Evolutionary conservation across 2,888 invertebrate genomes (phyloP), one percentile per base, ranked within the genome.

Genomic region (Drosophila birchii): DNA sequence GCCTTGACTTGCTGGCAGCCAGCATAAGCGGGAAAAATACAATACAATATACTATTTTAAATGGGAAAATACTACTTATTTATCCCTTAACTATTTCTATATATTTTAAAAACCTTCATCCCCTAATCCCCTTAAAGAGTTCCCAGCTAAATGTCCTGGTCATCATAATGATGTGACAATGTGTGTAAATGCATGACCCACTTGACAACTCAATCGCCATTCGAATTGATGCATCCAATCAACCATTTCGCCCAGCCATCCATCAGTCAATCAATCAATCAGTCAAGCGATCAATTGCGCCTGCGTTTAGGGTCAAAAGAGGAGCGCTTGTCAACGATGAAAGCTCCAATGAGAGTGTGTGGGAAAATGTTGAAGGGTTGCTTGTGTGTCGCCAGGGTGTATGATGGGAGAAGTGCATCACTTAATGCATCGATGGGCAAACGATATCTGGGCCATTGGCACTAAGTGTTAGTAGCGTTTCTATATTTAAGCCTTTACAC

Each of bases 261-360:
- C 57, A 69, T 63, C 69, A 70, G 61, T 71, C 75, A 78, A 76
- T 83, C 87, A 79, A 87, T 79, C 77, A 73, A 66, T 82, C 88
- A 80, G 70, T 80, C 64, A 68, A 68, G 66, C 79, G 55, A 62
- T 58, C 66, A 74, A 55, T 77, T 51, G 58, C 74, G 66, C 77
- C 70, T 56, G 54, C 70, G 60, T 55, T 71, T 76, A 61, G 75
- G 80, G 83, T 87, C 80, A 86, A 80, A 75, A 74, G 75, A 75
- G 78, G 78, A 73, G 73, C 76, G 75, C 86, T 76, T 80, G 83
- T 73, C 83, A 77, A 57, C 58, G 58, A 39, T 70, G 74, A 72
- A 71, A 39, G 66, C 67, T 26, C 57, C 38, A 18, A 32, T 53
- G 9, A 49, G 14, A 53, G n/a, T 47, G 29, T 29, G 47, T 47